A percentile compares a stretch with the other conserved stretches of the same genome.
Evolutionary conservation across 1,140 invertebrate species (phyloP).

Genomic region (Proales similis): DNA sequence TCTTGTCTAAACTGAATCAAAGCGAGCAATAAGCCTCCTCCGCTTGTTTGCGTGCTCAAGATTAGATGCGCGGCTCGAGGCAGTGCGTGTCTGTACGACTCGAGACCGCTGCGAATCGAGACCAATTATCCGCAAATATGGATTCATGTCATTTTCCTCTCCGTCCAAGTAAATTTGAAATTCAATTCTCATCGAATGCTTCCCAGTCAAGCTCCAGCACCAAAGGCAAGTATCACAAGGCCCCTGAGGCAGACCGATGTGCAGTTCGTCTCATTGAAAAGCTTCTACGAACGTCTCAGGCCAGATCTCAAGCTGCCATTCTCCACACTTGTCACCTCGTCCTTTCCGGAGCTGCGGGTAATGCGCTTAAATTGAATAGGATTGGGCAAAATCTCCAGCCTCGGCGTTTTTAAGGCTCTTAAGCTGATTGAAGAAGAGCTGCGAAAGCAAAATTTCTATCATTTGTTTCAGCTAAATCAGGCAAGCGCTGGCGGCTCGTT

Average conservation of each 20-base stretch:
- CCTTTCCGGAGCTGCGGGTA: slow-evolving; percentile 66
- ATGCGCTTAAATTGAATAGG: slow-evolving; percentile 53
- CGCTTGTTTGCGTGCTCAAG: too few relatives aligned
- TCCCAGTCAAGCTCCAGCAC: slow-evolving; percentile 38
- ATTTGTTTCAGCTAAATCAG: too few relatives aligned
- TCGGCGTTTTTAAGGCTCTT: too few relatives aligned
- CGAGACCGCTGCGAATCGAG: slow-evolving; percentile 73
- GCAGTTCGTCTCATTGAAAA: slow-evolving; percentile 65
- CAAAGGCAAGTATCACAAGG: slow-evolving; percentile 65
- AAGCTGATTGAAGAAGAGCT: too few relatives aligned
- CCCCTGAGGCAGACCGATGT: slow-evolving; percentile 74
- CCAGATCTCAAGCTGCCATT: slow-evolving; percentile 73
- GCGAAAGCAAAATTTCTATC: too few relatives aligned
- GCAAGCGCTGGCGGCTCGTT: too few relatives aligned
- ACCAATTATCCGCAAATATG: slow-evolving; percentile 77
- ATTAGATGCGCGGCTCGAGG: too few relatives aligned
- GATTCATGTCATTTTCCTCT: slow-evolving; percentile 91
- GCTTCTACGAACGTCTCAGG: slow-evolving; percentile 85
- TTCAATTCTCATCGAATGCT: background rate
- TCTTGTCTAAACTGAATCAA: too few relatives aligned
- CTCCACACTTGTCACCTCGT: slow-evolving; percentile 78
- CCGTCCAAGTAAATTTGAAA: slow-evolving; percentile 62
- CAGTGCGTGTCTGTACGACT: slow-evolving; percentile 78
- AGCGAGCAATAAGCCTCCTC: too few relatives aligned
- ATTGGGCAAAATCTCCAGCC: too few relatives aligned